Evolutionary conservation across 53 echinoderm and acorn worm species (phyloP).

Genomic region (Echinometra lucunter): DNA sequence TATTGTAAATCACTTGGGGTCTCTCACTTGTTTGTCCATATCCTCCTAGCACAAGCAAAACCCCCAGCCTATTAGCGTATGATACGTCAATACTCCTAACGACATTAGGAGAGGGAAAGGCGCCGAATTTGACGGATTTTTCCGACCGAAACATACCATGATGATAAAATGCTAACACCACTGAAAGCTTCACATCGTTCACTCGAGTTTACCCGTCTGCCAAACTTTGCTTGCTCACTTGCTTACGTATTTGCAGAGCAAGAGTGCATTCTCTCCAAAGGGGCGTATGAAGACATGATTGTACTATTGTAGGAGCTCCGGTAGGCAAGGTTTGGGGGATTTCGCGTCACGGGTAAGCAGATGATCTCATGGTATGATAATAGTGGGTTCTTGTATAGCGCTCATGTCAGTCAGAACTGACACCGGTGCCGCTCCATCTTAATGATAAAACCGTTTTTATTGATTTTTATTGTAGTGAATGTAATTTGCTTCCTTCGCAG

Average conservation of each 20-base stretch:
- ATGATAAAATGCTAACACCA: slow-evolving; percentile 5
- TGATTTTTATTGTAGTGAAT: no score
- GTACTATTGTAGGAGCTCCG: neutral
- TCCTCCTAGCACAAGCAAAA: neutral
- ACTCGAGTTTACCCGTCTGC: slow-evolving; percentile 2
- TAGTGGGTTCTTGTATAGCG: no score
- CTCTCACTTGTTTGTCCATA: neutral
- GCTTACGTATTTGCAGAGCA: slow-evolving; percentile 34
- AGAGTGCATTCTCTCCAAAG: neutral
- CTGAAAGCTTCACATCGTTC: slow-evolving; percentile 20
- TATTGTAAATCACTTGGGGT: neutral
- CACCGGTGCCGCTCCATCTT: no score
- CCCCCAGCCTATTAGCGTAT: neutral
- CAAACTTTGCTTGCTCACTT: neutral
- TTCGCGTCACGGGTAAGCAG: no score
- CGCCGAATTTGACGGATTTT: neutral
- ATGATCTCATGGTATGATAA: no score
- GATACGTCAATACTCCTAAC: neutral
- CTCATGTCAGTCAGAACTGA: no score
- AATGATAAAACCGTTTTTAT: no score
- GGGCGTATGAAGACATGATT: neutral
- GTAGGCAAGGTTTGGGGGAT: no score
- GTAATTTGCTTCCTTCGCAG: no score
- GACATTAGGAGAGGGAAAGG: neutral
- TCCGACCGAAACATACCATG: neutral